Evolutionary conservation across 2,797 vertebrate genomes (phyloP), one percentile per base, ranked within the genome.

Genomic region (Mionectes olivaceus): DNA sequence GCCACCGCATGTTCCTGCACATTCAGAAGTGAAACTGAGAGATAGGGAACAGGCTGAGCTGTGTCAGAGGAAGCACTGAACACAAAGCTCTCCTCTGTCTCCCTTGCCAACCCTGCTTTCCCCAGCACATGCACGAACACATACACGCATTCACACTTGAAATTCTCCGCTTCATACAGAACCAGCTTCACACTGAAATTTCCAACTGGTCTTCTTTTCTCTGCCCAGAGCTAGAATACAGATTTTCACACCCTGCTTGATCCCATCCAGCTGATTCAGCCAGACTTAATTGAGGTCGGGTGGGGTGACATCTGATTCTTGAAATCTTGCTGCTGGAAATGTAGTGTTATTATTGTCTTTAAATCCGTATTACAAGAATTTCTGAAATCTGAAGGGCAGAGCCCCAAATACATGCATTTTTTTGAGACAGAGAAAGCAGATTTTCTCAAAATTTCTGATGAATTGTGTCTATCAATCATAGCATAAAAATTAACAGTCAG

Each of bases 11-110:
- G 98, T 97, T 98, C 97, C 96, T 89, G 91, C 93, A 83, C 95
- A 57, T 77, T 92, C 87, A 91, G 96, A 94, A 96, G 93, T 93
- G 75, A 77, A 93, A 81, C 85, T 84, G 96, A 88, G 96, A 95
- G 97, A 92, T 91, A 94, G 92, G 85, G 96, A 97, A 93, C 95
- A 96, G 96, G 90, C 95, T 97, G 98, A 97, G 97, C 97, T 97
- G 96, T 95, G 87, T 94, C 95, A 93, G 95, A 95, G 91, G 84
- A 83, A 95, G 97, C 86, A 94, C 91, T 92, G 92, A 63, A 92
- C 97, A 99, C 99, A 99, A 99, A 99, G 99, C 98, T 89, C 96
- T 96, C 98, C 98, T 99, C 98, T 99, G 99, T 99, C 97, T 98
- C 94, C 95, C 97, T 96, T 97, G 97, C 97, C 98, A 98, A 97